Conservation (phyloP, 2,113 vertebrate species). For the Mandrillus leucophaeus region DNA sequence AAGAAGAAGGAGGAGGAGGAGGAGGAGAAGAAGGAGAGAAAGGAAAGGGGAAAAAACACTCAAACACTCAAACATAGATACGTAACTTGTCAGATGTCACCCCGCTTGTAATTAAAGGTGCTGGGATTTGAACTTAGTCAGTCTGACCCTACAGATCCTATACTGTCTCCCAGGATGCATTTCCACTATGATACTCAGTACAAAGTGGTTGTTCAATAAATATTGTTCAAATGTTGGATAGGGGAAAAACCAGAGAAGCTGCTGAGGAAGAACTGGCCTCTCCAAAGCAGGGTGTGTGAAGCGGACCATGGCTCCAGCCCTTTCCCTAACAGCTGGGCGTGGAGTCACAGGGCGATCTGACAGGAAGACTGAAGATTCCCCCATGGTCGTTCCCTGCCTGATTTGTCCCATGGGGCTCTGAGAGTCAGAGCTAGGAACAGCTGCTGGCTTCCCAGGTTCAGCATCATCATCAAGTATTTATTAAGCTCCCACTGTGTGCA, state of each 20-base stretch:
- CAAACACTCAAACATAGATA: neutral
- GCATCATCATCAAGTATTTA: conserved; percentile 73
- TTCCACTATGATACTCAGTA: neutral
- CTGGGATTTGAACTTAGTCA: neutral
- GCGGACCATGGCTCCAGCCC: neutral
- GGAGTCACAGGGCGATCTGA: neutral
- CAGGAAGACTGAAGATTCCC: conserved; percentile 11
- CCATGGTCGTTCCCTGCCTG: neutral
- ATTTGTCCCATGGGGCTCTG: neutral
- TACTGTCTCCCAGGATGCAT: neutral
- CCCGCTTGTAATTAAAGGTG: neutral
- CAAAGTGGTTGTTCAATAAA: neutral
- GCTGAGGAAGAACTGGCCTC: neutral
- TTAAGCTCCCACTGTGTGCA: conserved; percentile 60
- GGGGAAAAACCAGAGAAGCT: neutral
- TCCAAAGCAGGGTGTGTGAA: neutral
- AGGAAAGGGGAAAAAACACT: neutral
- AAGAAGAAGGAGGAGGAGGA: neutral
- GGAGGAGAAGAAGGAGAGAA: neutral
- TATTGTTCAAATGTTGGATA: neutral
- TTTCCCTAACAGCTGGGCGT: neutral
- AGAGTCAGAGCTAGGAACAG: conserved; percentile 51
- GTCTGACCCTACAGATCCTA: neutral
- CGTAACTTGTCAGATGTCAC: neutral
- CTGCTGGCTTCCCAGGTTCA: conserved; percentile 55